Percentiles rank a stretch among this genome's conserved stretches.
Evolutionary conservation across 2,113 vertebrate genomes (phyloP).

Genomic region (Ginglymostoma cirratum): DNA sequence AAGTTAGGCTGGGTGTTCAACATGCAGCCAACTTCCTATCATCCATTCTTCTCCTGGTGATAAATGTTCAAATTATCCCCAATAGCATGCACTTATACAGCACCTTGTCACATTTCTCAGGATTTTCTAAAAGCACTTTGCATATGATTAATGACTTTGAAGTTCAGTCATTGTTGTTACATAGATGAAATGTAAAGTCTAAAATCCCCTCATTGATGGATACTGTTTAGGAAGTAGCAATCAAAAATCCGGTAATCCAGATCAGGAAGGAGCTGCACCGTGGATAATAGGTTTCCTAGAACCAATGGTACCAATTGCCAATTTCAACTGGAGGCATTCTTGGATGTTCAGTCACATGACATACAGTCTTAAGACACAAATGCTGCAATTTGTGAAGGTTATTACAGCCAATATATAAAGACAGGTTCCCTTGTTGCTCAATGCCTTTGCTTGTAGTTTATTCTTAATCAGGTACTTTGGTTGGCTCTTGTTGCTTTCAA

Average conservation of each 20-base stretch:
- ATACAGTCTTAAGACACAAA: neutral
- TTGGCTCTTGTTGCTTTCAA: neutral
- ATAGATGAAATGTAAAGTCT: neutral
- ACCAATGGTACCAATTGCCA: neutral
- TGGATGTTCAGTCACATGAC: neutral
- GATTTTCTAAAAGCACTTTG: neutral
- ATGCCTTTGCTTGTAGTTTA: neutral
- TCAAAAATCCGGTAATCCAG: neutral
- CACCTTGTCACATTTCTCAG: slow-evolving; percentile 17
- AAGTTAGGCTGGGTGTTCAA: neutral
- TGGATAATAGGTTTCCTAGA: neutral
- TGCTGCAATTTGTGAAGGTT: neutral
- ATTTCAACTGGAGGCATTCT: neutral
- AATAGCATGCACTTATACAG: neutral
- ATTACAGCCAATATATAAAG: neutral
- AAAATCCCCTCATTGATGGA: neutral
- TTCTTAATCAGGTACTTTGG: neutral
- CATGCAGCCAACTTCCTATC: neutral
- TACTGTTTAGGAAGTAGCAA: neutral
- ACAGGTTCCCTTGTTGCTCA: neutral
- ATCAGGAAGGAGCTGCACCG: neutral
- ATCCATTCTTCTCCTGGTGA: neutral
- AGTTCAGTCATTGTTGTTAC: neutral
- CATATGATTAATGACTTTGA: neutral
- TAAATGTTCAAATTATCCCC: neutral